These are phyloP conservation scores for Turritopsis rubra DNA, from an alignment of 30 jellyfish, hydroid and myxozoan genomes.

Conservation along the genomic window DNA sequence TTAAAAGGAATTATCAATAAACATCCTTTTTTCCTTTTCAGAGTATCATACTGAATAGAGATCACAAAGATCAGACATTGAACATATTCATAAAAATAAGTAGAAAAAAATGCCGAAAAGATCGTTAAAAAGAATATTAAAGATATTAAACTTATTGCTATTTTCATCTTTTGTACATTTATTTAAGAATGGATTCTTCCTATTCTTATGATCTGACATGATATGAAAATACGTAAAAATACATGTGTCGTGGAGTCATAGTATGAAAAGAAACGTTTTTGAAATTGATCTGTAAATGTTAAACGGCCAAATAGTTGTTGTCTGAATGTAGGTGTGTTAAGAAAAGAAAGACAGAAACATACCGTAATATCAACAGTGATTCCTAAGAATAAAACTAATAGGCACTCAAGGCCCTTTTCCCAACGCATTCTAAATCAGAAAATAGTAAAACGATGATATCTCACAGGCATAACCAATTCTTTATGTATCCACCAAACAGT, in stretches of 20 bases:
- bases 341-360: neutral
- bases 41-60: neutral
- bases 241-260: neutral
- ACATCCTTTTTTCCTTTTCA: neutral
- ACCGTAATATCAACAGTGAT: slow-evolving; percentile 20
- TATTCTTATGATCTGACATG: too few species aligned
- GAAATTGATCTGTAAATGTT: neutral
- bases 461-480: neutral
- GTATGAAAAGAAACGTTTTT: neutral
- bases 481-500: neutral
- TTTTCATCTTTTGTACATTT: too few species aligned
- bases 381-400: slow-evolving; percentile 23
- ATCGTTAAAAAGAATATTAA: neutral
- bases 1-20: too few species aligned
- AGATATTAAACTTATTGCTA: neutral
- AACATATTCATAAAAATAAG: neutral
- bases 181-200: too few species aligned
- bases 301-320: neutral
- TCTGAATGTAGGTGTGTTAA: slow-evolving; percentile 4
- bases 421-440: slow-evolving; percentile 30
- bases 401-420: slow-evolving; percentile 48
- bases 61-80: neutral
- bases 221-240: too few species aligned
- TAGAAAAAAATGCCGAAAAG: neutral
- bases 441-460: neutral